These are phyloP conservation scores for Excalfactoria chinensis DNA, from an alignment of 2,113 vertebrate genomes.

Conservation along the genomic window DNA sequence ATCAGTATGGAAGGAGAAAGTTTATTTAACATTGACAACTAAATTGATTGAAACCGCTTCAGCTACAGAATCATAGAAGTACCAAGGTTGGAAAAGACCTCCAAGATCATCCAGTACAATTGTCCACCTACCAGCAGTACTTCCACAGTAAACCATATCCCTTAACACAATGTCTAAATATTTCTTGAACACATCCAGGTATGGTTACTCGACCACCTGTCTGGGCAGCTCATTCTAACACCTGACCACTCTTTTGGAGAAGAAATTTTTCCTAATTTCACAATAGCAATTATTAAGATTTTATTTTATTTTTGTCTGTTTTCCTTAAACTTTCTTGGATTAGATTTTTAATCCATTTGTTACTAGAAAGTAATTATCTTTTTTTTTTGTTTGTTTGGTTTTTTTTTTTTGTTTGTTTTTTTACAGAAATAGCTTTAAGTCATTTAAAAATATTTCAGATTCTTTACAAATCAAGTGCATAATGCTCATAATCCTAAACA, in stretches of 20 bases:
- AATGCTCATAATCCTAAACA: conserved; percentile 40
- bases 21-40: not conserved
- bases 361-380: not conserved
- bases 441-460: not conserved
- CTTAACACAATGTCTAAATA: no score
- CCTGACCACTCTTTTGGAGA: no score
- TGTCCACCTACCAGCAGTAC: no score
- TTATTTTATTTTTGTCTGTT: not conserved
- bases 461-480: not conserved
- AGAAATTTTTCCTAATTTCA: no score
- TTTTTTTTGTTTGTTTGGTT: not conserved
- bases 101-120: no score
- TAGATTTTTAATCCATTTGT: not conserved
- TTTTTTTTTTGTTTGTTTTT: not conserved
- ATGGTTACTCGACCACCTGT: no score
- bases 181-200: no score
- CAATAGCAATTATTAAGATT: no score
- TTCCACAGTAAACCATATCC: no score
- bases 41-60: not conserved
- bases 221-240: no score
- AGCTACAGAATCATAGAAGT: not conserved
- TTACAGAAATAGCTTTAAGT: not conserved
- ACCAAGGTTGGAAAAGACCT: no score
- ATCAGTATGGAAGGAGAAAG: not conserved
- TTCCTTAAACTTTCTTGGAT: not conserved